Percentiles rank a stretch among this genome's conserved stretches.
phyloP scores from a whole-genome alignment of 2,797 vertebrate genomes.

The Loriculus beryllinus region DNA sequence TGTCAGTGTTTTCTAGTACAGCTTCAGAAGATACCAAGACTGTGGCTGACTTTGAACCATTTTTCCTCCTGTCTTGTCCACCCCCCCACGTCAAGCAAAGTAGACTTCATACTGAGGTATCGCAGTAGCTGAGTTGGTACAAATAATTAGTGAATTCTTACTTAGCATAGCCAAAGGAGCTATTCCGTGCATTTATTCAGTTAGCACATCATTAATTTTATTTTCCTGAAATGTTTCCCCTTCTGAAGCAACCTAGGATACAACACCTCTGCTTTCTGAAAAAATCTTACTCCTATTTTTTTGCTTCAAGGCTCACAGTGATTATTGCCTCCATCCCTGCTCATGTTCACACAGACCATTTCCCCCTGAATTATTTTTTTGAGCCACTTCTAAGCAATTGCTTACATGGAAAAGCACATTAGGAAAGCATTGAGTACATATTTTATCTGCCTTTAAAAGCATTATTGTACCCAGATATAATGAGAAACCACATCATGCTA shows the following conservation, averaged over 20 bases:
- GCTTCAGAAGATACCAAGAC: not conserved
- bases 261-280: not conserved
- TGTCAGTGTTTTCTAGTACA: not conserved
- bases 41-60: not conserved
- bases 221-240: not conserved
- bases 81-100: not conserved
- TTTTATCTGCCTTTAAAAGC: not conserved
- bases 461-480: not conserved
- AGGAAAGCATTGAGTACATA: not conserved
- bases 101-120: not conserved
- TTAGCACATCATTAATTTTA: not conserved
- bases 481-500: not conserved
- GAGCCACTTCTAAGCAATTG: not conserved
- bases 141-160: not conserved
- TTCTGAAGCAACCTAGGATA: not conserved
- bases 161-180: not conserved
- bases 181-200: not conserved
- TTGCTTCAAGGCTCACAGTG: accelerated
- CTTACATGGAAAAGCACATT: not conserved
- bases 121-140: not conserved
- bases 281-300: not conserved
- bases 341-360: not conserved
- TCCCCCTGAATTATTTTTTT: not conserved
- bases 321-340: not conserved
- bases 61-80: not conserved